Base-by-base conservation (phyloP, 2,888 invertebrate species). In the Ferdinandea cuprea region DNA sequence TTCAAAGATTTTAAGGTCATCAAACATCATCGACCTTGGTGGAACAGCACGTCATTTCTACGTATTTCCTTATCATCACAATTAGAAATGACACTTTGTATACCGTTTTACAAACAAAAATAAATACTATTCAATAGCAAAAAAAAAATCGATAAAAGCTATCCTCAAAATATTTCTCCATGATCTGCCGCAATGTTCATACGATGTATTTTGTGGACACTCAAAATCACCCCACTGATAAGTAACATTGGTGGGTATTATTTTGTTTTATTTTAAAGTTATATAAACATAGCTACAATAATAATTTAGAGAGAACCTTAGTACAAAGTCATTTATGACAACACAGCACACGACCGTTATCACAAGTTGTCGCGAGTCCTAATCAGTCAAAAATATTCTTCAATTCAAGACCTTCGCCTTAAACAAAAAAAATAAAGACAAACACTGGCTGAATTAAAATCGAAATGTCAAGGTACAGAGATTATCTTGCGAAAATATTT, bases 291-390 rank as follows among this genome's bases (percentile, higher is more conserved):
- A n/a, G n/a, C n/a, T n/a, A n/a, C 19, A 44, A 2, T 17, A 4
- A 17, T n/a, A 17, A 44, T 17, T 9, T 44, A 19, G 9, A 6
- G 3, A 8, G 1, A 19, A 9, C 40, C n/a, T n/a, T 13, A 44
- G 44, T 44, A 15, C 3, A 42, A 44, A 15, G 42, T 42, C 8
- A 19, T 19, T 19, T 5, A 9, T 44, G 17, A 44, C 15, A 44
- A 44, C 9, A 17, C 44, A 44, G 44, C 19, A 44, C 42, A 42
- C 44, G 19, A 11, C 44, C 44, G 44, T 11, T 17, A 19, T 35
- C 35, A 35, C 5, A 25, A 25, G 3, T 25, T 25, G 25, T 3
- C 25, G 25, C 5, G 25, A n/a, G n/a, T n/a, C n/a, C n/a, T n/a
- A n/a, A 25, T 25, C 2, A 3, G 25, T 11, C 35, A 35, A 35